phyloP scores from a whole-genome alignment of 2,888 invertebrate species.

The Trachelus troglodyta region DNA sequence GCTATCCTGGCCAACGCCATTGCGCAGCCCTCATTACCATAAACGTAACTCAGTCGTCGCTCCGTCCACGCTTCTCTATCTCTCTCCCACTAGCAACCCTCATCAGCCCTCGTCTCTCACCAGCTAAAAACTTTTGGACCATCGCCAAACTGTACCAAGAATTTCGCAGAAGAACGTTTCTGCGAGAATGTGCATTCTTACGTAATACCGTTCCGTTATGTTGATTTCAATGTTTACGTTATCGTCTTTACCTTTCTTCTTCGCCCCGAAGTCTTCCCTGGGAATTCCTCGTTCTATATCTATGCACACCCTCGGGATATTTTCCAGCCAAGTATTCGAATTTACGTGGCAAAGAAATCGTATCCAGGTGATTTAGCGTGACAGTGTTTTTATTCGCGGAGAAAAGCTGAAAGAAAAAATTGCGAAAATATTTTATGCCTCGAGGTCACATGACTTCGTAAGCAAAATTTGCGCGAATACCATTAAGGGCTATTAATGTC shows the following conservation, averaged over 20 bases:
- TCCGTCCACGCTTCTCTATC: not conserved
- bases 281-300: not conserved
- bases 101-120: not conserved
- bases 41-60: conserved; percentile 30
- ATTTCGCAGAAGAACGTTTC: conserved; percentile 5
- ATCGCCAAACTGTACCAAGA: conserved; percentile 18
- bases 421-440: not conserved
- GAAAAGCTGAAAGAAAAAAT: too few species aligned
- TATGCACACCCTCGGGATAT: not conserved
- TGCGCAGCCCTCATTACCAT: conserved; percentile 32
- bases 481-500: not conserved
- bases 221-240: conserved; percentile 11
- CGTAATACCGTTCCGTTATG: not conserved
- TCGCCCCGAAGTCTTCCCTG: not conserved
- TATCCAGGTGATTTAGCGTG: not conserved
- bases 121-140: conserved; percentile 16
- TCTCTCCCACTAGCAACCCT: too few species aligned
- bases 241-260: not conserved
- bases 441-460: not conserved
- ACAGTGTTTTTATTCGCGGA: not conserved
- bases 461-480: not conserved
- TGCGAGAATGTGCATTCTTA: conserved; percentile 1
- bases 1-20: conserved; percentile 1
- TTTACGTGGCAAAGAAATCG: not conserved
- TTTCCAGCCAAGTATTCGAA: not conserved